Conservation (phyloP, 2,888 invertebrate genomes). For the Agelastica alni region DNA sequence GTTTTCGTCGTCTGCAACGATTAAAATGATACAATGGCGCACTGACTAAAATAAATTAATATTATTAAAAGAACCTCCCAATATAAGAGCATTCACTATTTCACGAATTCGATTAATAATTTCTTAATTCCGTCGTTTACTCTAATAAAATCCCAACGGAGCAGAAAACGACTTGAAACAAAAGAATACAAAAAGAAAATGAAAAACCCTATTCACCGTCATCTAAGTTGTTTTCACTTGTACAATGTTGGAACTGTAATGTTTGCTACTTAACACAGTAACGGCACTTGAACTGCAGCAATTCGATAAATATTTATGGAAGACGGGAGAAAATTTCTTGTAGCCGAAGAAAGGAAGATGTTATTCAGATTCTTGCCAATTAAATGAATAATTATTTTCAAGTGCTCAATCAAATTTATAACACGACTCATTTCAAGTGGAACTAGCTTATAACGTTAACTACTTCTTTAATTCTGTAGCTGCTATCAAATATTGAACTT, state of each 20-base stretch:
- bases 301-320: slow-evolving; percentile 20
- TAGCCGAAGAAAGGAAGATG: not conserved
- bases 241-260: not conserved
- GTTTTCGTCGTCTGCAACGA: too few relatives aligned
- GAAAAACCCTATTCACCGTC: not conserved
- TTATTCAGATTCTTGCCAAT: slow-evolving; percentile 14
- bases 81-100: too few relatives aligned
- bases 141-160: not conserved
- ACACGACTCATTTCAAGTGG: slow-evolving; percentile 6
- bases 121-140: too few relatives aligned
- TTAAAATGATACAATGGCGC: too few relatives aligned
- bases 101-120: too few relatives aligned
- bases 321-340: slow-evolving; percentile 7
- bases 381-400: slow-evolving; percentile 17
- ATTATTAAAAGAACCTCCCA: too few relatives aligned
- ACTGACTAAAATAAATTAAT: too few relatives aligned
- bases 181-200: not conserved
- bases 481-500: not conserved
- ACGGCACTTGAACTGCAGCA: slow-evolving; percentile 11
- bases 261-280: slow-evolving; percentile 2
- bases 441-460: not conserved
- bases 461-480: not conserved
- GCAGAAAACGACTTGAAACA: not conserved
- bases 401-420: slow-evolving; percentile 11
- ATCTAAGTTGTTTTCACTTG: not conserved